A percentile compares a stretch with the other conserved stretches of the same genome.
Evolutionary conservation across 2,113 vertebrate species (phyloP).

Genomic region (Prochilodus magdalenae): DNA sequence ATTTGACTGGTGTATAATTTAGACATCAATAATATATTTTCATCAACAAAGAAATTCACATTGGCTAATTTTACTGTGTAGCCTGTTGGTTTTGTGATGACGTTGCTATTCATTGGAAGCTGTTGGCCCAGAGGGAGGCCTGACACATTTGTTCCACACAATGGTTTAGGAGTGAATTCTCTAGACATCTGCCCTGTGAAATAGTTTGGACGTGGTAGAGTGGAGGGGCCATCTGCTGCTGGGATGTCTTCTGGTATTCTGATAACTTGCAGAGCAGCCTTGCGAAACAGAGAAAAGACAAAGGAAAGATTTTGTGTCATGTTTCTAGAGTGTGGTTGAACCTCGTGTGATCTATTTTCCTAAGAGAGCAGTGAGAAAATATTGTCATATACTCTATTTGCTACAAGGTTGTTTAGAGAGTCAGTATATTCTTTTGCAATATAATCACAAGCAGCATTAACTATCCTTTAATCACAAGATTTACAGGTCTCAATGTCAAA

Average conservation of each 20-base stretch:
- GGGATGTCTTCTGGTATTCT: neutral
- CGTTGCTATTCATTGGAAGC: neutral
- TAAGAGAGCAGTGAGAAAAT: neutral
- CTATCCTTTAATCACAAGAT: no score
- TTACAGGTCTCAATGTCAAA: neutral
- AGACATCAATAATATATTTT: neutral
- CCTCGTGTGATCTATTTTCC: neutral
- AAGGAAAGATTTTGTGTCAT: neutral
- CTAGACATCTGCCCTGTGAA: conserved; percentile 38
- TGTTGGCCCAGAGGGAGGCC: neutral
- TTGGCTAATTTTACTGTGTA: neutral
- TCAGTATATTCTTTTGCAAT: no score
- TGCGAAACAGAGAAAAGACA: neutral
- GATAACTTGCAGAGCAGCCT: neutral
- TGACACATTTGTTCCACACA: conserved; percentile 2
- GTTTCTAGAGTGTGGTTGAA: neutral
- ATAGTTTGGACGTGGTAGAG: conserved; percentile 18
- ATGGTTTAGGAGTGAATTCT: conserved; percentile 6
- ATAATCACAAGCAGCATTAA: no score
- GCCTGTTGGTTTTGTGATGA: neutral
- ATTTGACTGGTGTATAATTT: no score
- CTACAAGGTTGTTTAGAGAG: no score
- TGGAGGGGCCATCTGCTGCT: conserved; percentile 33
- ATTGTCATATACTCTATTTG: no score
- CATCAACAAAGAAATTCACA: neutral